A percentile compares a stretch with the other conserved stretches of the same genome.
Evolutionary conservation across 2,113 vertebrate genomes (phyloP).

Genomic region (Semicossyphus pulcher): DNA sequence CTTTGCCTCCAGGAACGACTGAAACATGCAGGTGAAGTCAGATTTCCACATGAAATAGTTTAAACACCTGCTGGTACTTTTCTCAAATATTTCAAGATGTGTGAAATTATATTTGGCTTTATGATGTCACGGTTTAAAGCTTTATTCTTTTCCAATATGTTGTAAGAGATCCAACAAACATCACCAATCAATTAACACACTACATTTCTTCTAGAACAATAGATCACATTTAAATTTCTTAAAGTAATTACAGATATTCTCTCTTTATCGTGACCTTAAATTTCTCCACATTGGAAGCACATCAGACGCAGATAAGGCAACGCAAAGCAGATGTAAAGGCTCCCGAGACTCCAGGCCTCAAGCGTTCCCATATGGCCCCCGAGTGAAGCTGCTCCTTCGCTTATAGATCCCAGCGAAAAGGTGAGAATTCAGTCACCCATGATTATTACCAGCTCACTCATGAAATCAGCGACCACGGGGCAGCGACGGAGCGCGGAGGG

Average conservation of each 20-base stretch:
- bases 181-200: conserved; percentile 7
- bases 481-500: conserved; percentile 46
- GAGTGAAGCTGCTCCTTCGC: conserved; percentile 31
- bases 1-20: neutral
- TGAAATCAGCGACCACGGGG: conserved; percentile 75
- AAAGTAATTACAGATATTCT: conserved; percentile 16
- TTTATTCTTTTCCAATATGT: neutral
- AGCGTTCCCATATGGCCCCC: conserved; percentile 66
- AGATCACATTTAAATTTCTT: neutral
- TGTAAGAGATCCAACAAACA: neutral
- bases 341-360: conserved; percentile 46
- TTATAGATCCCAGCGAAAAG: conserved; percentile 70
- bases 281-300: conserved; percentile 16
- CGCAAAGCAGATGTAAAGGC: conserved; percentile 49
- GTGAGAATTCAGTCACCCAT: conserved; percentile 82
- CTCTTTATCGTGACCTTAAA: conserved; percentile 3
- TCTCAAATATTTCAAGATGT: conserved; percentile 39
- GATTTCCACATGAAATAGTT: conserved; percentile 16
- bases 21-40: neutral
- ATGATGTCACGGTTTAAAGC: neutral
- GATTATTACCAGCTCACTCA: conserved; percentile 83
- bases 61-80: conserved; percentile 40
- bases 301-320: conserved; percentile 44
- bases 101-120: conserved; percentile 10
- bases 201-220: neutral